Evolutionary conservation across 2,797 vertebrate species (phyloP), one percentile per base, ranked within the genome.

Genomic region (Pyrocephalus nanus): DNA sequence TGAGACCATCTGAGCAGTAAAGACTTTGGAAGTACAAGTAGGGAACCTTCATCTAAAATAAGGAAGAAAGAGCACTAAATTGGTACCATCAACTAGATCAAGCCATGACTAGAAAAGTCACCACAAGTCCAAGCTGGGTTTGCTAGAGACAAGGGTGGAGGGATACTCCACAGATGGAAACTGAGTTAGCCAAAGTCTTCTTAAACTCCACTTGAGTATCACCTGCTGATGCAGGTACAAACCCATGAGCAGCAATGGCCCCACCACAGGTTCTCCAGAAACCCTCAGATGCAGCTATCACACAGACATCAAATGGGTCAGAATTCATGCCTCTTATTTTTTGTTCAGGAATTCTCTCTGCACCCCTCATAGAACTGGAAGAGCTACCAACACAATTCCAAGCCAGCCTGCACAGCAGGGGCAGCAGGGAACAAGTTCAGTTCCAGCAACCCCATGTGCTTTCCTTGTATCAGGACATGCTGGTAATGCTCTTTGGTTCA

Each of bases 201-300:
- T 21, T 42, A 43, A 76, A 70, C 50, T 40, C 13, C 27, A 12
- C 18, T 30, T 34, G 15, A 72, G 34, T 8, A 51, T 12, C 3
- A 0, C 8, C 25, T 47, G 29, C n/a, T 16, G 26, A 62, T 21
- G 23, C 36, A 81, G 43, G 20, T 32, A 53, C 32, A 65, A 85
- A 73, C 4, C 3, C 3, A 38, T 16, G 1, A 1, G 16, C 15
- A 84, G n/a, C 50, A 48, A 38, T 1, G 5, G 29, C 51, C 18
- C 14, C 58, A 12, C 5, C 8, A 53, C 19, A 43, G 21, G 16
- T 67, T 48, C 42, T 34, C 11, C 29, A 71, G 36, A 78, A 32
- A 2, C 1, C 8, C 40, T 69, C 23, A 26, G 32, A 29, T 5
- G 8, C 34, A 84, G 32, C 34, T 42, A 22, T 43, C 19, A 8